Evolutionary conservation across 2,113 vertebrate genomes (phyloP).

Genomic region (Neogale vison): DNA sequence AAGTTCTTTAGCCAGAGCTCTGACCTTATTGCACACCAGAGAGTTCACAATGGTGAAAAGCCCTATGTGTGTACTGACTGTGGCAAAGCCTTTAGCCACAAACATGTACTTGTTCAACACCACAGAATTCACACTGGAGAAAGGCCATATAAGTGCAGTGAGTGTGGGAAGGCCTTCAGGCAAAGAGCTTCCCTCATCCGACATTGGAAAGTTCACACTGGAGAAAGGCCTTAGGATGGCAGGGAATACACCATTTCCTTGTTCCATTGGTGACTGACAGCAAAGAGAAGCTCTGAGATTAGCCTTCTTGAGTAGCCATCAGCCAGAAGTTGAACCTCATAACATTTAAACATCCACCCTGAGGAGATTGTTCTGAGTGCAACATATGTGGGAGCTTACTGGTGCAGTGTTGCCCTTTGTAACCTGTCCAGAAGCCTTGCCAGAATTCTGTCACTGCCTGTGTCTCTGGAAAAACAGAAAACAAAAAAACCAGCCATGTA

Average conservation of each 20-base stretch:
- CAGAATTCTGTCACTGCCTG: background rate
- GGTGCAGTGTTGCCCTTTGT: background rate
- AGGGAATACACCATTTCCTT: background rate
- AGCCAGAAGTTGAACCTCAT: background rate
- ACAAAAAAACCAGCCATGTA: background rate
- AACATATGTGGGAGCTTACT: background rate
- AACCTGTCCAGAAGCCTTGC: background rate
- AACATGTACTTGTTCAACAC: conserved; percentile 66
- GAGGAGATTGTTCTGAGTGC: background rate
- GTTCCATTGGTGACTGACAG: background rate
- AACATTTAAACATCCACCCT: background rate
- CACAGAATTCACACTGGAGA: conserved; percentile 74
- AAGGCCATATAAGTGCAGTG: conserved; percentile 70
- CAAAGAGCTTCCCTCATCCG: conserved; percentile 69
- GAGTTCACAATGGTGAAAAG: conserved; percentile 71
- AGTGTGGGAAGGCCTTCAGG: conserved; percentile 77
- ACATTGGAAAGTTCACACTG: conserved; percentile 68
- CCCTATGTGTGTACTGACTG: conserved; percentile 70
- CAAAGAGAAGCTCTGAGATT: background rate
- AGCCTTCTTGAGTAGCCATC: background rate
- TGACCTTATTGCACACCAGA: conserved; percentile 67
- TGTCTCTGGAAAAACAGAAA: background rate
- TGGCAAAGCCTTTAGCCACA: conserved; percentile 76
- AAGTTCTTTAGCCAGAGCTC: conserved; percentile 73
- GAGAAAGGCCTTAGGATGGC: conserved; percentile 43